Evolutionary conservation across 1,140 invertebrate species (phyloP), one percentile per base, ranked within the genome.

Genomic region (Grapholita molesta): DNA sequence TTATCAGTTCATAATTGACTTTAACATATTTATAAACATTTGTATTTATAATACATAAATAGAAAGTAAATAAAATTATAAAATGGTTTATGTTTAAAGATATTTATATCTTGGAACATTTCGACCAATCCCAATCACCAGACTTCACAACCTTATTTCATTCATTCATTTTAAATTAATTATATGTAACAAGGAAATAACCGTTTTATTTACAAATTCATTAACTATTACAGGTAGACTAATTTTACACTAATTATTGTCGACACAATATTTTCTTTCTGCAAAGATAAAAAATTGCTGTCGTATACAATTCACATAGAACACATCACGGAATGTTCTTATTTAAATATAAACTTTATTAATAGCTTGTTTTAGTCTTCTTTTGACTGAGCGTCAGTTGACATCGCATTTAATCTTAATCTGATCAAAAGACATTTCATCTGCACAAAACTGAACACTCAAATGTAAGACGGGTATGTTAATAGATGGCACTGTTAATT

Each of bases 171-270:
- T 25, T 3, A 18, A 15, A 15, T 48, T 18, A 21, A 48, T 48
- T 48, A 48, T 18, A 61, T 61, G 7, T 12, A 28, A 23, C 30
- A 61, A 25, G 55, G 30, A 61, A 61, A n/a, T 28, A n/a, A 61
- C 55, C 55, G 55, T 61, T 55, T 7, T 61, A 61, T 61, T 32
- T 61, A 61, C 55, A 61, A 61, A 61, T 61, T 30, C 55, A 12
- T 28, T 5, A 61, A 61, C 24, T n/a, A n/a, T n/a, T n/a, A n/a
- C n/a, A n/a, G 55, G 25, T 61, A 57, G n/a, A 57, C 24, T 25
- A 53, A 24, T 53, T 25, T 25, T n/a, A 57, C 11, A 12, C 53
- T n/a, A n/a, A 21, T 24, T 53, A 2, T 21, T 5, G n/a, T 15
- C 35, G n/a, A 38, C 35, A 38, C 5, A 57, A 21, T 11, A 28